A percentile compares a stretch with the other conserved stretches of the same genome.
Evolutionary conservation across 2,888 invertebrate species (phyloP).

Genomic region (Melikaiella ostensackeni): DNA sequence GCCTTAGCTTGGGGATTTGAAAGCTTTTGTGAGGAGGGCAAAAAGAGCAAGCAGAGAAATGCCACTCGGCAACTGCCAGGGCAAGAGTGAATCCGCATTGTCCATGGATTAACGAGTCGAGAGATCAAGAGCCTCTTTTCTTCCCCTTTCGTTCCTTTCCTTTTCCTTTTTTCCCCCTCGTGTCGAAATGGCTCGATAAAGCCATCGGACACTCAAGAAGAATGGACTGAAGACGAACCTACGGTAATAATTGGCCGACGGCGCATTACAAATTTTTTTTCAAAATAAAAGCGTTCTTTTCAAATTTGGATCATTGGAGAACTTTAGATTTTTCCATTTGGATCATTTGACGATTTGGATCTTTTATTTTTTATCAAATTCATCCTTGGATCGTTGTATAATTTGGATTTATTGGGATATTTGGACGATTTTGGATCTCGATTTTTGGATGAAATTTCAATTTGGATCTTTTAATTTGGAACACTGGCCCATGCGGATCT

Average conservation of each 20-base stretch:
- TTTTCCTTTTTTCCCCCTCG: neutral
- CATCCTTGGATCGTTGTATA: too few relatives aligned
- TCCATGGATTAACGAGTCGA: conserved; percentile 68
- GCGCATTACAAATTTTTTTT: too few relatives aligned
- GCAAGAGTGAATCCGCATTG: conserved; percentile 64
- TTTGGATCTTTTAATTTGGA: too few relatives aligned
- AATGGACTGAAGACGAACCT: neutral
- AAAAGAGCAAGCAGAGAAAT: conserved; percentile 57
- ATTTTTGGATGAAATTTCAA: too few relatives aligned
- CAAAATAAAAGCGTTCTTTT: too few relatives aligned
- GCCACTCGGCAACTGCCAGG: conserved; percentile 52
- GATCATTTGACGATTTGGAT: too few relatives aligned
- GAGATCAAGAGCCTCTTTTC: conserved; percentile 38
- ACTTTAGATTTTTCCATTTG: too few relatives aligned
- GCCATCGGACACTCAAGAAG: conserved; percentile 5
- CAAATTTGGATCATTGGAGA: too few relatives aligned
- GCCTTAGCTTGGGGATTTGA: neutral
- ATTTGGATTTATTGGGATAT: too few relatives aligned
- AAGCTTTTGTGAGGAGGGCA: conserved; percentile 17
- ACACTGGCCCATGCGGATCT: too few relatives aligned
- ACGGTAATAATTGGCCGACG: conserved; percentile 2
- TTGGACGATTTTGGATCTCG: too few relatives aligned
- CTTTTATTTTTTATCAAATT: too few relatives aligned
- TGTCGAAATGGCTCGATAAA: conserved; percentile 21
- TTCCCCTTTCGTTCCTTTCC: conserved; percentile 20